phyloP scores from a whole-genome alignment of 2,888 invertebrate genomes.

The Neria commutata region DNA sequence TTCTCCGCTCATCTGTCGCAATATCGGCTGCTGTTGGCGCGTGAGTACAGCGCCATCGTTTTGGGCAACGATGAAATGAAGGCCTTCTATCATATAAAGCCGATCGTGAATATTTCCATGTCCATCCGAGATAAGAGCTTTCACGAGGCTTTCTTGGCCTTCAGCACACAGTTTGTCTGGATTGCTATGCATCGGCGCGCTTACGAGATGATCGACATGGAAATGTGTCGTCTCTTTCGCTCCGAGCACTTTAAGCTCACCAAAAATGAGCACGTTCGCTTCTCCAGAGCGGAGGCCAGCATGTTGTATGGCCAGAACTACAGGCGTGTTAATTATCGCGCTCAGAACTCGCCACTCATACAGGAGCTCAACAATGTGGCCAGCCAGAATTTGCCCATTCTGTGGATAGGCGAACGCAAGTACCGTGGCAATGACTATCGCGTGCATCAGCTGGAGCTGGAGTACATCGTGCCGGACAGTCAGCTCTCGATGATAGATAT shows the following conservation, averaged over 20 bases:
- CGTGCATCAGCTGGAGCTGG: conserved; percentile 52
- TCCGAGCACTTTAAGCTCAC: conserved; percentile 54
- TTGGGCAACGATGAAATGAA: conserved; percentile 50
- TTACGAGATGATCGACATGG: conserved; percentile 52
- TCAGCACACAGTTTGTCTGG: conserved; percentile 55
- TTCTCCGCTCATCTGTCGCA: conserved; percentile 52
- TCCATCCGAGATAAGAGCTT: conserved; percentile 47
- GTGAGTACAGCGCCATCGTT: conserved; percentile 55
- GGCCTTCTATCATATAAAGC: conserved; percentile 50
- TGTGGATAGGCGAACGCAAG: conserved; percentile 59
- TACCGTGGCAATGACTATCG: conserved; percentile 56
- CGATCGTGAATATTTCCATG: conserved; percentile 47
- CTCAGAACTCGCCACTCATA: conserved; percentile 55
- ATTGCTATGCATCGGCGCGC: conserved; percentile 54
- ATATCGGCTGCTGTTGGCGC: conserved; percentile 54
- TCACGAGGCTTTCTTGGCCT: conserved; percentile 54
- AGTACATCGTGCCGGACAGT: conserved; percentile 53
- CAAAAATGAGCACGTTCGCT: conserved; percentile 39
- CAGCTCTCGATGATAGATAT: conserved; percentile 53
- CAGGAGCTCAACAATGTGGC: conserved; percentile 48
- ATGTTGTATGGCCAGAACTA: conserved; percentile 53
- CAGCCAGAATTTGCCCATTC: conserved; percentile 47
- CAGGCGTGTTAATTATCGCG: conserved; percentile 50
- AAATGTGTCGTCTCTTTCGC: conserved; percentile 58
- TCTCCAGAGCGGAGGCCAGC: conserved; percentile 44